phyloP scores from a whole-genome alignment of 2,888 invertebrate species.

The Sarcophaga caerulescens region DNA sequence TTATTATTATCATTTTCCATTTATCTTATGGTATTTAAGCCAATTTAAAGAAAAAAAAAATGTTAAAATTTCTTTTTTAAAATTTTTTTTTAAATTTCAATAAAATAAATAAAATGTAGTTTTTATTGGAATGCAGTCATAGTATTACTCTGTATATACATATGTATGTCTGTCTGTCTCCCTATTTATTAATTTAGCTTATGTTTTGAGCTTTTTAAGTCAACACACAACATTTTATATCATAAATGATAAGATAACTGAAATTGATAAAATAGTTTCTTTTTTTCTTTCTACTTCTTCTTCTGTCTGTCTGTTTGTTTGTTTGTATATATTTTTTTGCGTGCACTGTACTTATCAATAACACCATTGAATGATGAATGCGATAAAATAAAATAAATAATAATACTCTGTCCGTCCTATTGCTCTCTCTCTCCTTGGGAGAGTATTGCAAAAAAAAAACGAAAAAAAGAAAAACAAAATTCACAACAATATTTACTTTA shows the following conservation, averaged over 20 bases:
- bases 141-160: too few relatives aligned
- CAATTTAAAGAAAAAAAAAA: too few relatives aligned
- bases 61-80: too few relatives aligned
- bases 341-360: conserved; percentile 40
- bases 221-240: not conserved
- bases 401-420: not conserved
- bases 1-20: too few relatives aligned
- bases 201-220: conserved; percentile 8
- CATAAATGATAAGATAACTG: conserved; percentile 33
- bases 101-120: too few relatives aligned
- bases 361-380: conserved; percentile 18
- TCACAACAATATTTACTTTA: conserved; percentile 51
- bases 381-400: conserved; percentile 25
- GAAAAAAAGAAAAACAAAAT: conserved; percentile 8
- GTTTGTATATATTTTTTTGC: too few relatives aligned
- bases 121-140: too few relatives aligned
- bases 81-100: too few relatives aligned
- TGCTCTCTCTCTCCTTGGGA: conserved; percentile 2
- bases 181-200: not conserved
- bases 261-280: conserved; percentile 39
- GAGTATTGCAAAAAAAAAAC: not conserved
- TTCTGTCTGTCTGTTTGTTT: conserved; percentile 13
- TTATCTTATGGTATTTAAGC: too few relatives aligned
- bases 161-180: not conserved
- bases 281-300: not conserved